Evolutionary conservation across 2,113 vertebrate genomes (phyloP), one percentile per base, ranked within the genome.

Genomic region (Diphyllodes magnificus): DNA sequence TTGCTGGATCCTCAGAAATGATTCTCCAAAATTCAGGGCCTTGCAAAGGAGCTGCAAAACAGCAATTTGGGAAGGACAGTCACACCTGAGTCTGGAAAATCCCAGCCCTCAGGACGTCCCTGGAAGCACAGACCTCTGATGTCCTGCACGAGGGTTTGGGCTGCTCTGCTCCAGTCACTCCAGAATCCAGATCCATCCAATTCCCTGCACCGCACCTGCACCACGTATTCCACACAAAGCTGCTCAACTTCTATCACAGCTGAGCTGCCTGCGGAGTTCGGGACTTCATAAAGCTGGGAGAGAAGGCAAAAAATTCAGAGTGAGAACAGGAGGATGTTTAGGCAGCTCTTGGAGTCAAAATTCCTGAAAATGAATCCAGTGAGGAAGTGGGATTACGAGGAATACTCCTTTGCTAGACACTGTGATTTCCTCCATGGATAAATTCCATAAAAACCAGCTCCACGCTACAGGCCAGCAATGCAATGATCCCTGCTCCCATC

Each of bases 1-100:
- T 94, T 15, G 81, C 68, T 1, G 96, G 68, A 87, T 98, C 97
- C 57, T 98, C 98, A 73, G 93, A 85, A 86, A 98, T 37, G 47
- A 97, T 35, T 87, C 99, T 98, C 99, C 99, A 99, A 92, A 99
- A 99, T 60, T 99, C 98, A 8, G 99, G 99, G 35, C 99, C 99
- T 75, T 71, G 97, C 61, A 97, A 90, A 35, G 99, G 99, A 97
- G 98, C 99, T 99, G 95, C 95, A 98, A 83, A 94, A 94, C 4
- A 1, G 47, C 1, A 8, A 37, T 50, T 77, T 73, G 56, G 80
- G 51, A 24, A 75, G 63, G 79, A 20, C 3, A 60, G 63, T 61
- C 53, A 65, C 56, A 19, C 9, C 5, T 13, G 44, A 35, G 27
- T 1, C 6, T 54, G 92, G 20, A 25, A 30, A 30, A 2, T 1